Base-by-base conservation (phyloP, 2,113 vertebrate species). In the Calidris pygmaea region DNA sequence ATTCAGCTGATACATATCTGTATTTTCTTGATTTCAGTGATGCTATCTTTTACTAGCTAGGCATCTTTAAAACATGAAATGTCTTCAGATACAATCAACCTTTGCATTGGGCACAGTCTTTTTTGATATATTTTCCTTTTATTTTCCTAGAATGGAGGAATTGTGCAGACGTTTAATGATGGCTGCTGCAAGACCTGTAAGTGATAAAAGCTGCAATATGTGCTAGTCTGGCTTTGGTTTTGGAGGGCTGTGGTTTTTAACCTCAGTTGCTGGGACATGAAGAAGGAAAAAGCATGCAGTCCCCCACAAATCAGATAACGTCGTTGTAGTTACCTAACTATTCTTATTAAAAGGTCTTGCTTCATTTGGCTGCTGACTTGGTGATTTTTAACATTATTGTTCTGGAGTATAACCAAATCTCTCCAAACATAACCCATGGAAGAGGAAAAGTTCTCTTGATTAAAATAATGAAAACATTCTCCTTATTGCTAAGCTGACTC, bases 161-260 rank as follows among this genome's bases (percentile, higher is more conserved):
- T 98, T 95, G 98, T 99, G 93, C 98, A 99, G 97, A 98, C 96
- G 19, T 99, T 99, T 89, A 99, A 99, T 56, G 99, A 99, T 82
- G 99, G 99, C 97, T 99, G 99, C 98, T 99, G 99, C 98, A 99
- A 98, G 98, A 99, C 98, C 96, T 99, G 99, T 99, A 98, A 99
- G 99, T 99, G 87, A 94, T 39, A 70, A 97, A 91, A 85, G 94
- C 97, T 97, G 65, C 91, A 91, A 81, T 95, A 65, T 13, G 63
- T 91, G 96, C 94, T 98, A 96, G 89, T 98, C 95, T 97, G 89
- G 98, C 98, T 99, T 98, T 96, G 85, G 85, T 95, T 97, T 95
- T 95, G 92, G 81, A 97, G n/a, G 84, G 79, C 85, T 97, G 63
- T 93, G 14, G 41, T 82, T 77, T 86, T 97, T 97, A 97, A 97